Conservation (phyloP, 2,113 vertebrate genomes). For the Dunckerocampus dactyliophorus region DNA sequence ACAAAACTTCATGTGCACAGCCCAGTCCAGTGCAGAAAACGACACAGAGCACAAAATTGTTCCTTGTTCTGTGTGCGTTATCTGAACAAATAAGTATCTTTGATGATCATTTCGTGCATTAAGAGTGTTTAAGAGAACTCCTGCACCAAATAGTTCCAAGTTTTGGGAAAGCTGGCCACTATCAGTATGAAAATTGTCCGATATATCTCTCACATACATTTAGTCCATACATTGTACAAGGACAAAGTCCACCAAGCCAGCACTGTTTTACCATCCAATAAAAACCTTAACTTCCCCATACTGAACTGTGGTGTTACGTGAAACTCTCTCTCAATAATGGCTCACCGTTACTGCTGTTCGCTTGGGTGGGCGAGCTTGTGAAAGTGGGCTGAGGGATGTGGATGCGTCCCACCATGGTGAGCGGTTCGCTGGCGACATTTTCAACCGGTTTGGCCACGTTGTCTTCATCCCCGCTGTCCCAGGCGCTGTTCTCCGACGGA, state of each 20-base stretch:
- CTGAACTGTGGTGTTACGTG: not conserved
- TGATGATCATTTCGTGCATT: too few relatives aligned
- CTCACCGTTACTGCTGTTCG: constrained; percentile 77
- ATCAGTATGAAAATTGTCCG: too few relatives aligned
- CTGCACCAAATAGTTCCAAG: too few relatives aligned
- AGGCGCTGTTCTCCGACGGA: constrained; percentile 84
- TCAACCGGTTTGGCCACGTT: constrained; percentile 42
- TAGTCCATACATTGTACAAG: not conserved
- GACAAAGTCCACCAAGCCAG: not conserved
- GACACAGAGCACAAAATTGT: too few relatives aligned
- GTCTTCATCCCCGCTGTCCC: constrained; percentile 77
- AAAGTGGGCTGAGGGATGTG: constrained; percentile 77
- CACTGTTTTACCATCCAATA: not conserved
- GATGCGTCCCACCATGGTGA: constrained; percentile 66
- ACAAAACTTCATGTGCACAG: too few relatives aligned
- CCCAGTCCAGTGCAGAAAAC: too few relatives aligned
- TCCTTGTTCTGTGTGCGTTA: too few relatives aligned
- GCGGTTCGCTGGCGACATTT: constrained; percentile 51
- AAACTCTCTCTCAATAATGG: too few relatives aligned
- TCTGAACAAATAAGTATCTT: too few relatives aligned
- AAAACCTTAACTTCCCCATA: not conserved
- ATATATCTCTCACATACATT: too few relatives aligned
- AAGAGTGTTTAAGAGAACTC: too few relatives aligned
- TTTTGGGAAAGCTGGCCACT: too few relatives aligned
- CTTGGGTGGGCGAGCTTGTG: constrained; percentile 62